phyloP scores from a whole-genome alignment of 2,797 vertebrate genomes.

The Acipenser ruthenus region DNA sequence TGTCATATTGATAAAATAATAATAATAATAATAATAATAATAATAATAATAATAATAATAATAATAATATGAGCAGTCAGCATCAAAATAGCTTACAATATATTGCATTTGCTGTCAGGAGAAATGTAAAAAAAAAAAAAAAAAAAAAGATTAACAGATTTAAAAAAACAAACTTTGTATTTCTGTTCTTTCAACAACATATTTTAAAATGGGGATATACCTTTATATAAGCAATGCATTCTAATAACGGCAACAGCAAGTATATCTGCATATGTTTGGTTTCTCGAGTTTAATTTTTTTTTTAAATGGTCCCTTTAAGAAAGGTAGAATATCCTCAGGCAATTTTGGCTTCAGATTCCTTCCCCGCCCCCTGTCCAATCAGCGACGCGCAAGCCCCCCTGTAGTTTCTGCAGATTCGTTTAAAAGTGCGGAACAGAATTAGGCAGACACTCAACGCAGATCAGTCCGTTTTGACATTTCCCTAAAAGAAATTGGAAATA shows the following conservation, averaged over 20 bases:
- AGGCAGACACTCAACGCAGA: background rate
- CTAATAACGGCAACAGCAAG: no score
- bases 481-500: slow-evolving; percentile 14
- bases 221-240: no score
- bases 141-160: no score
- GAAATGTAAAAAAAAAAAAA: no score
- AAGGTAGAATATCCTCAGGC: background rate
- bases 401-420: background rate
- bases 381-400: background rate
- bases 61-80: background rate
- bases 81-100: background rate
- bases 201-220: no score
- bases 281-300: no score
- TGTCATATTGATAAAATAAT: no score
- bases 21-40: background rate
- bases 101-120: no score
- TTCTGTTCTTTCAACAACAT: no score
- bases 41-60: background rate
- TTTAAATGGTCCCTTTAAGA: no score
- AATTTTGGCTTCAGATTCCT: slow-evolving; percentile 15
- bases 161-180: no score
- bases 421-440: slow-evolving; percentile 6
- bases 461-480: slow-evolving; percentile 9
- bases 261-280: background rate
- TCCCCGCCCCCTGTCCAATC: slow-evolving; percentile 18